Conservation (phyloP, 2,113 vertebrate species). For the Heliornis fulica region DNA sequence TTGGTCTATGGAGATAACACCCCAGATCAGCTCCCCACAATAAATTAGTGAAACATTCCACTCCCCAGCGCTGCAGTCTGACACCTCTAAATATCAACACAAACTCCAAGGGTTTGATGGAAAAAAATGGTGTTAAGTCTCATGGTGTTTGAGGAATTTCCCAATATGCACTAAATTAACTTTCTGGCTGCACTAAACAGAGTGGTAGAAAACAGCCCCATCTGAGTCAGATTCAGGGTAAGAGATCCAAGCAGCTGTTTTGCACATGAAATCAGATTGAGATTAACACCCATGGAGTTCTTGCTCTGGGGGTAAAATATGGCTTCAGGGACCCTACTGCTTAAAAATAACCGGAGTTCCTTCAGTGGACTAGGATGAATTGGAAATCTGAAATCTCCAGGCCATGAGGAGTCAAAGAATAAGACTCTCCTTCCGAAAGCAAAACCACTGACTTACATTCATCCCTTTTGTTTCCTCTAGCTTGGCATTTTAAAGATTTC, state of each 20-base stretch:
- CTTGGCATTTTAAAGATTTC: neutral
- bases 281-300: constrained; percentile 64
- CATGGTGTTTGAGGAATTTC: constrained; percentile 81
- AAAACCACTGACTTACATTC: neutral
- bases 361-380: neutral
- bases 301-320: neutral
- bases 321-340: neutral
- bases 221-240: constrained; percentile 66
- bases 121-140: constrained; percentile 79
- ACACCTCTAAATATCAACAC: constrained; percentile 75
- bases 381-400: neutral
- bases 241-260: constrained; percentile 80
- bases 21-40: constrained; percentile 48
- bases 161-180: constrained; percentile 78
- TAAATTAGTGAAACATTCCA: constrained; percentile 75
- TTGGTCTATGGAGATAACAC: constrained; percentile 50
- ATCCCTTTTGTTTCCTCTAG: neutral
- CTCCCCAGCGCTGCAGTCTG: constrained; percentile 53
- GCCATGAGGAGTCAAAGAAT: neutral
- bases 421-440: neutral
- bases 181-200: constrained; percentile 63
- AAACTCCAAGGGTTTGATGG: constrained; percentile 69
- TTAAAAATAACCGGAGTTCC: neutral
- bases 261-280: constrained; percentile 74
- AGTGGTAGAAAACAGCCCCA: constrained; percentile 60